Conservation (phyloP, 2,888 invertebrate species). For the Kryphioiulus occultus region DNA sequence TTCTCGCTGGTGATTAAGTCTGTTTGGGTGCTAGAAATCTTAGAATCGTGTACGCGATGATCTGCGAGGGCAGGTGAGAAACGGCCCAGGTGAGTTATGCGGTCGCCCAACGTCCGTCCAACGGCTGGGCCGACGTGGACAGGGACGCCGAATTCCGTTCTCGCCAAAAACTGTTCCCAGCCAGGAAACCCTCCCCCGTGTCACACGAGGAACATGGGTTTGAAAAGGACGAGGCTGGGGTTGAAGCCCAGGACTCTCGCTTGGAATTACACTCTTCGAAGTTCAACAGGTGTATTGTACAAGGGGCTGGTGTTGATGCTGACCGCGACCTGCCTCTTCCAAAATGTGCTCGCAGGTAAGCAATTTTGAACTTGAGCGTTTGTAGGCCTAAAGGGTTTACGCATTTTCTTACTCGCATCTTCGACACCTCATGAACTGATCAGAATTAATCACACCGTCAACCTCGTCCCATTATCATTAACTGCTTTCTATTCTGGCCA, state of each 20-base stretch:
- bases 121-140: slow-evolving; percentile 17
- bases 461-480: no score
- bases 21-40: not conserved
- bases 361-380: not conserved
- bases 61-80: not conserved
- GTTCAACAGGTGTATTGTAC: not conserved
- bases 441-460: no score
- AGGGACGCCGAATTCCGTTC: not conserved
- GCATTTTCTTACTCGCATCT: no score
- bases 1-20: no score
- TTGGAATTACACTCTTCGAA: not conserved
- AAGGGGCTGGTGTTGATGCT: not conserved
- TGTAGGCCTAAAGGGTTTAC: not conserved
- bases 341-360: not conserved
- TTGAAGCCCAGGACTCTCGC: not conserved
- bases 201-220: not conserved
- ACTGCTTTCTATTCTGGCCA: no score
- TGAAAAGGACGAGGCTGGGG: not conserved
- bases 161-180: not conserved
- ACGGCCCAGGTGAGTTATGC: not conserved
- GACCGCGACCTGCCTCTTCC: not conserved
- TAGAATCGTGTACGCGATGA: not conserved
- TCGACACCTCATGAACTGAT: no score
- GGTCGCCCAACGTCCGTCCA: not conserved
- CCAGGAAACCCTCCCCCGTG: not conserved